Percentiles rank a stretch among this genome's conserved stretches.
Conservation (phyloP, 2,797 vertebrate species). For the Gymnoscopelus microlampas region DNA sequence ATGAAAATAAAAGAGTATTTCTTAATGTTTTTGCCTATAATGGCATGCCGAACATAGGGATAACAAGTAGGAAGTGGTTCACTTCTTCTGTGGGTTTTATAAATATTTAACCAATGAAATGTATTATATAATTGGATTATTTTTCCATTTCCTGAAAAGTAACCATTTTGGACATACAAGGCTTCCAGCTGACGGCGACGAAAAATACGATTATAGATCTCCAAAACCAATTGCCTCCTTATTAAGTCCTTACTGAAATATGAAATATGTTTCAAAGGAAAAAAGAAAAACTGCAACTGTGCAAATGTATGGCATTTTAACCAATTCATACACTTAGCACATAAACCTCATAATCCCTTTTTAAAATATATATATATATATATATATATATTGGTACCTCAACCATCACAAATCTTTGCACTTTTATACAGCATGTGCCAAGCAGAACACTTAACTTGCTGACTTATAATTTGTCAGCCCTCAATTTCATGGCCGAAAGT, state of each 20-base stretch:
- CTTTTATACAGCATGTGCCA: constrained; percentile 10
- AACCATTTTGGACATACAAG: no score
- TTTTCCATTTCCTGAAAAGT: no score
- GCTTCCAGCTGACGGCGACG: no score
- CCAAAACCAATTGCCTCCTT: constrained; percentile 19
- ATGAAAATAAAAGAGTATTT: not conserved
- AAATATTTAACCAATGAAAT: no score
- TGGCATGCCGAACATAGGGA: no score
- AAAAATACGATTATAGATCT: not conserved
- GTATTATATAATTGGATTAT: no score
- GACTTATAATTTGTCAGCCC: constrained; percentile 20
- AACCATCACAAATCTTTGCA: constrained; percentile 1
- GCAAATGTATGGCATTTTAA: constrained; percentile 38
- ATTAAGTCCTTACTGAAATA: constrained; percentile 18
- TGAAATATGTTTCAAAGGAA: not conserved
- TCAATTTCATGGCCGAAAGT: constrained; percentile 10
- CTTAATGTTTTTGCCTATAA: not conserved
- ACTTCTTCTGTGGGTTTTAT: no score
- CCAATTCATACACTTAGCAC: constrained; percentile 3
- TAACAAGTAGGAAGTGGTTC: no score
- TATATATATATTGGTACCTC: not conserved
- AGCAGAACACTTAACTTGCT: not conserved
- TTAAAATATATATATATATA: no score
- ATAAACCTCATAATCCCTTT: not conserved
- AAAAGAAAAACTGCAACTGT: constrained; percentile 27